A percentile compares a stretch with the other conserved stretches of the same genome.
Conservation (phyloP, 2,113 vertebrate genomes). For the Gracilinanus agilis region DNA sequence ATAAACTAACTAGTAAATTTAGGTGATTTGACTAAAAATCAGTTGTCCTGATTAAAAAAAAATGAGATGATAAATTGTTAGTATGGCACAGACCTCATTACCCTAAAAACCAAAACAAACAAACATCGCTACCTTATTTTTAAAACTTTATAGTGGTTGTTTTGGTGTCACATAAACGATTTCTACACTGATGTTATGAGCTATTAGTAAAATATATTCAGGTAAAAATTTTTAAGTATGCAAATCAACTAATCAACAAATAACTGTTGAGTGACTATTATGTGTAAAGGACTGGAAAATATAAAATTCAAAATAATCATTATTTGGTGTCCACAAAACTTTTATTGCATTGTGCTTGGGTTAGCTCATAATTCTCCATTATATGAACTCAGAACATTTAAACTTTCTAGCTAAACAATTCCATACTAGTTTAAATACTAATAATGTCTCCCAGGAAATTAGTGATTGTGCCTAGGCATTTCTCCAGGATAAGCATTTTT, state of each 20-base stretch:
- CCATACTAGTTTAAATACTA: conserved; percentile 37
- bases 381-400: background rate
- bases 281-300: conserved; percentile 34
- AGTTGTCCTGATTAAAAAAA: background rate
- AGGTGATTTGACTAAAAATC: conserved; percentile 24
- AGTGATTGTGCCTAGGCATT: conserved; percentile 61
- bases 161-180: background rate
- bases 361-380: conserved; percentile 1
- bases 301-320: conserved; percentile 2
- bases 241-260: background rate
- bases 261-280: background rate
- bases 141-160: background rate
- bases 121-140: background rate
- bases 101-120: background rate
- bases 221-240: background rate
- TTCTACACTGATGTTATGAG: background rate
- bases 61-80: background rate
- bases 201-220: background rate
- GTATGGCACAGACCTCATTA: background rate
- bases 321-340: background rate
- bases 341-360: background rate
- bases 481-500: conserved; percentile 61
- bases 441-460: conserved; percentile 51
- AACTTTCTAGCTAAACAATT: conserved; percentile 41
- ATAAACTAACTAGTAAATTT: background rate